Conservation (phyloP, 2,113 vertebrate species). For the Tragelaphus imberbis region DNA sequence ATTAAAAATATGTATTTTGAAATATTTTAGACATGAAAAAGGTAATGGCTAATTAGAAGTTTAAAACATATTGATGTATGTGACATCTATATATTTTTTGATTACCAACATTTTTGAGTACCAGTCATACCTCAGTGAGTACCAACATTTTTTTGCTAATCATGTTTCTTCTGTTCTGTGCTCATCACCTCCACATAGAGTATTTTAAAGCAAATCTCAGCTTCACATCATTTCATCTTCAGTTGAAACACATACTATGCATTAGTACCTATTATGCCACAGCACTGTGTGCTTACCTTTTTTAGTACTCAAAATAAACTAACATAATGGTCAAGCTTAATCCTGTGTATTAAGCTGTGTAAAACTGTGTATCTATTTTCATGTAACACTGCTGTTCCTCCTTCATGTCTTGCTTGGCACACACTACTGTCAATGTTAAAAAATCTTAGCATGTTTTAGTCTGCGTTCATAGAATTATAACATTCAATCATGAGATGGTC, state of each 20-base stretch:
- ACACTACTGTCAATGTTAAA: background rate
- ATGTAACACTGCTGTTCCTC: background rate
- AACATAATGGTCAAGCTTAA: background rate
- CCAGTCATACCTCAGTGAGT: background rate
- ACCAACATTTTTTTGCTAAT: background rate
- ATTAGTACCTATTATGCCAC: background rate
- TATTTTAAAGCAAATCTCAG: background rate
- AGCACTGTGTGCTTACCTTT: background rate
- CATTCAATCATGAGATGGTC: background rate
- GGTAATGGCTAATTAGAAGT: background rate
- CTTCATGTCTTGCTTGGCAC: background rate
- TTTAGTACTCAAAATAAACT: background rate
- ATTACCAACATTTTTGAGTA: background rate
- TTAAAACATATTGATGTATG: background rate
- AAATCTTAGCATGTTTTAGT: background rate
- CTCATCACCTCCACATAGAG: background rate
- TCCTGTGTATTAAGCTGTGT: too few relatives aligned
- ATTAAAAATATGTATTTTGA: background rate
- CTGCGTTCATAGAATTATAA: background rate
- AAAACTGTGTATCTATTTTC: background rate
- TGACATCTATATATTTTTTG: background rate
- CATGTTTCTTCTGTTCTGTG: background rate
- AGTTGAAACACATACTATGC: background rate
- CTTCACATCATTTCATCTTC: background rate
- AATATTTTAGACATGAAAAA: background rate